These are phyloP conservation scores for Bombus sylvicola DNA, from an alignment of 1,140 invertebrate genomes.

Conservation along the genomic window DNA sequence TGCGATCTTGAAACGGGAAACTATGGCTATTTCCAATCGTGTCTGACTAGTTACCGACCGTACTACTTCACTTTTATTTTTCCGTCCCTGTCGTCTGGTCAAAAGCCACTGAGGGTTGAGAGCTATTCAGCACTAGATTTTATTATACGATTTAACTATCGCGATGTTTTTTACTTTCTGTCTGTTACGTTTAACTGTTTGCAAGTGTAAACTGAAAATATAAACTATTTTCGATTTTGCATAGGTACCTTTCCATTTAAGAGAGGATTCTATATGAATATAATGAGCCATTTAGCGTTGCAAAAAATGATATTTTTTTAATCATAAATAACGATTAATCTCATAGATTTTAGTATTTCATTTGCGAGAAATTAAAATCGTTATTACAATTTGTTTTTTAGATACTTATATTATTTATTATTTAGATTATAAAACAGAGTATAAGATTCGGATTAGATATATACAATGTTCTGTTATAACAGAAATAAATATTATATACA, in stretches of 20 bases:
- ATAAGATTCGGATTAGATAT: too few species aligned
- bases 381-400: not conserved
- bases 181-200: not conserved
- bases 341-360: not conserved
- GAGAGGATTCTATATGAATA: not conserved
- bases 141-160: not conserved
- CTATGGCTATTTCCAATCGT: slow-evolving; percentile 1
- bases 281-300: too few species aligned
- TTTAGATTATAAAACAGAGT: not conserved
- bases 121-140: not conserved
- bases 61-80: slow-evolving; percentile 3
- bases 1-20: not conserved
- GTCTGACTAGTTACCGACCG: not conserved
- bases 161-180: not conserved
- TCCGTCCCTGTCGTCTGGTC: not conserved
- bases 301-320: too few species aligned
- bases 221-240: not conserved
- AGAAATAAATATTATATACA: too few species aligned
- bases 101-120: not conserved
- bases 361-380: not conserved
- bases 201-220: not conserved
- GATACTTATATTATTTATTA: not conserved
- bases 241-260: not conserved
- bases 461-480: too few species aligned
- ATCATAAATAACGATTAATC: too few species aligned